Base-by-base conservation (phyloP, 2,113 vertebrate genomes). In the Nycticorax nycticorax region DNA sequence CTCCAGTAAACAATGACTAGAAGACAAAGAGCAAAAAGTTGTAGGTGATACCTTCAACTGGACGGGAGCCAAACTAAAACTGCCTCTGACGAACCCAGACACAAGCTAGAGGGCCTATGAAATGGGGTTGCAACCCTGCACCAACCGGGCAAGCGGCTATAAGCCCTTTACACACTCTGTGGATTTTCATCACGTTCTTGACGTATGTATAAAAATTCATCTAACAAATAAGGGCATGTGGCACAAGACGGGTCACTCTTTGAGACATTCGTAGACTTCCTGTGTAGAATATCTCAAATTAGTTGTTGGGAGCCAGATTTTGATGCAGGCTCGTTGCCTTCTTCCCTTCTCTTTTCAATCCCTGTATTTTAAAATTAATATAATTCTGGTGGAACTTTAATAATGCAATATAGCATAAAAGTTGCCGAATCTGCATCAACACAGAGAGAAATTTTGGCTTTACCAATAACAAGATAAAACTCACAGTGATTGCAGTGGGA, bases 11-110 rank as follows among this genome's bases (percentile, higher is more conserved):
- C 72, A 93, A 8, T 3, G 43, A 52, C 78, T 35, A 92, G 52
- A n/a, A 86, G 73, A 94, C 95, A 96, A 96, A 81, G 91, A 84
- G 80, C 57, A 48, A 80, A 21, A 74, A 92, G 39, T 60, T 85
- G 79, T 14, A 47, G 75, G 67, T 53, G 79, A 88, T 43, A 92
- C 77, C 77, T 93, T 48, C 8, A 8, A 19, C 80, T 89, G 87
- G 62, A 37, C 6, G 3, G 48, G 55, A 83, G 89, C 47, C 94
- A 96, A 77, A 88, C 39, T 52, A 35, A 32, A 67, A 26, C 2
- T 30, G 60, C 19, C 59, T 53, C 73, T 78, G 77, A 32, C 7
- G 18, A 57, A 23, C 12, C 52, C 71, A 69, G 60, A 7, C 47
- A 78, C 71, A n/a, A 85, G 69, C 86, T 63, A 67, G 33, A 93